Base-by-base conservation (phyloP, 1,140 invertebrate species). In the Formica selysi region DNA sequence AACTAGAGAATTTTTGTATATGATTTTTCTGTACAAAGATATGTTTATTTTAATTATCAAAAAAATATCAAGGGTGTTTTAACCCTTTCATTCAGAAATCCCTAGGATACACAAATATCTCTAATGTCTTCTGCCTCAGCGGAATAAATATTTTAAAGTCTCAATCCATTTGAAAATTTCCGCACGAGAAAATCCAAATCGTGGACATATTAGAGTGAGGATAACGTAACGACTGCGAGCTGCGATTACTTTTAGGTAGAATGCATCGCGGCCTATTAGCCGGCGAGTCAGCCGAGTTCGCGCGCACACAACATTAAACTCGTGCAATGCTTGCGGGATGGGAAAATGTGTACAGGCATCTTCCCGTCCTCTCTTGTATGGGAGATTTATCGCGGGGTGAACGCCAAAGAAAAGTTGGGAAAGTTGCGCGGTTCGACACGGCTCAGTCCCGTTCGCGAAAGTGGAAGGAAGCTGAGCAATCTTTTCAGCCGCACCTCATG, bases 401-500 rank as follows among this genome's bases (percentile, higher is more conserved):
- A 26, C 13, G 71, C 54, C n/a, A 73, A 87, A 44, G 36, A 73
- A 67, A 54, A 70, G 61, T 41, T 78, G 19, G 38, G 38, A 85
- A 74, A 80, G 65, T 65, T 59, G 61, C 38, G 67, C 67, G 51
- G 41, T 74, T 67, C 64, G 44, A 62, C 44, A 51, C 38, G 64
- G n/a, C 59, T 44, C 64, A 22, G 22, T 16, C 22, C 44, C 59
- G 41, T 32, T 44, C 67, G 44, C 65, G 73, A 29, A 6, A 41
- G 48, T 16, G 51, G 26, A 61, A 86, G 22, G 19, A 51, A 8
- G 41, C 29, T 26, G 10, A 70, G 16, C 57, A 87, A 87, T 88
- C 87, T 83, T 76, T 87, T 62, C 86, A 87, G 71, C 65, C 64
- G 48, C 29, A 48, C 5, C 29, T 59, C 67, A 70, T 64, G 64